A percentile compares a stretch with the other conserved stretches of the same genome.
These are phyloP conservation scores for Eurytoma adleriae DNA, from an alignment of 2,888 invertebrate genomes.

Conservation along the genomic window DNA sequence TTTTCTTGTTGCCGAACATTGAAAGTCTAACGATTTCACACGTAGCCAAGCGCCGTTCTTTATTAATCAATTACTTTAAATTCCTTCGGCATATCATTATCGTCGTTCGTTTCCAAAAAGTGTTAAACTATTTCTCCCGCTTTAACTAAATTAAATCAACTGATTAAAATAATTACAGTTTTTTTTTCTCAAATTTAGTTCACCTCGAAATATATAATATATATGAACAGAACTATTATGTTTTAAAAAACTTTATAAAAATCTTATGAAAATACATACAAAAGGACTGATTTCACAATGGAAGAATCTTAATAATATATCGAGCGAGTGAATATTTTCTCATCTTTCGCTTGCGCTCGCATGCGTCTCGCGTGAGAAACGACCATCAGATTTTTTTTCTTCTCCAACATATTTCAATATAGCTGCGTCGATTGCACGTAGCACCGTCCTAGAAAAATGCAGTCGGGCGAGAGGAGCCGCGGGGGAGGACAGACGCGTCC, in stretches of 20 bases:
- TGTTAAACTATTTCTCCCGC: too few species aligned
- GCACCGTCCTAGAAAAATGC: conserved; percentile 6
- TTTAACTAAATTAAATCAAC: background rate
- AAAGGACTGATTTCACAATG: too few species aligned
- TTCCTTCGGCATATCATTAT: too few species aligned
- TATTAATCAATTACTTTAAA: too few species aligned
- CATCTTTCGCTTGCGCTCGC: background rate
- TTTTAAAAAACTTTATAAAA: too few species aligned
- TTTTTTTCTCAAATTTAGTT: background rate
- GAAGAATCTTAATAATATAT: too few species aligned
- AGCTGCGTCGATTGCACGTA: background rate
- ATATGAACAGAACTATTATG: too few species aligned
- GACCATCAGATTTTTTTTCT: background rate
- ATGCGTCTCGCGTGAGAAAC: conserved; percentile 20
- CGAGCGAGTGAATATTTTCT: too few species aligned
- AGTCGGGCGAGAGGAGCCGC: background rate
- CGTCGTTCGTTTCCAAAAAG: too few species aligned
- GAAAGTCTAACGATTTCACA: conserved; percentile 24
- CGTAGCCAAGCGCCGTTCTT: background rate
- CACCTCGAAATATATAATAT: too few species aligned
- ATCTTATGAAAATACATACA: too few species aligned
- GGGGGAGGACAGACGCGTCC: background rate
- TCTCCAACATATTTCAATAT: background rate
- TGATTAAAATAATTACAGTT: background rate
- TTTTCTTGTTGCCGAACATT: conserved; percentile 12